phyloP scores from a whole-genome alignment of 2,113 vertebrate genomes.

The Manacus vitellinus region DNA sequence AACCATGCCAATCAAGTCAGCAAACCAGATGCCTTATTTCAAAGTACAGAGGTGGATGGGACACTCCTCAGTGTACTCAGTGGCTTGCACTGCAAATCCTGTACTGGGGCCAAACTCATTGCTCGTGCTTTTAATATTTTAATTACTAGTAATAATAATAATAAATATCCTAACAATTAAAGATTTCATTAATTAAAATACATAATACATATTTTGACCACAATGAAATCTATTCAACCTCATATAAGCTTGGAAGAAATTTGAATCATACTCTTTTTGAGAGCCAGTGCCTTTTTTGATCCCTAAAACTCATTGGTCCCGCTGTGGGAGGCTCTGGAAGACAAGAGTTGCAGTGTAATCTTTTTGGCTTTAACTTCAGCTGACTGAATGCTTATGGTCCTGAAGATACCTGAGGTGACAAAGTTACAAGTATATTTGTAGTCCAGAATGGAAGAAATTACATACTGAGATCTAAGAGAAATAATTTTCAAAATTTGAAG shows the following conservation, averaged over 20 bases:
- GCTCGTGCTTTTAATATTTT: neutral
- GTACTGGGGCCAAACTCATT: rapidly evolving
- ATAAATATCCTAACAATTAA: neutral
- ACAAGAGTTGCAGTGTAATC: neutral
- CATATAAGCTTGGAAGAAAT: neutral
- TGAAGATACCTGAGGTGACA: neutral
- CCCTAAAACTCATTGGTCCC: neutral
- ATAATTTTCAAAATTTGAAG: neutral
- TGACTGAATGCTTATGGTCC: neutral
- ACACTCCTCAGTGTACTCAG: neutral
- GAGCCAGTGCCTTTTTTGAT: neutral
- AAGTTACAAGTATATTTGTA: neutral
- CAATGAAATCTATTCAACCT: neutral
- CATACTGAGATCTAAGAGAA: neutral
- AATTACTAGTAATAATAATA: neutral
- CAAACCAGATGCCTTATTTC: neutral
- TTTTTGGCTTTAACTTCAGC: neutral
- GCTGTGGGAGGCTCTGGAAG: neutral
- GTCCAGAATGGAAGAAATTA: neutral
- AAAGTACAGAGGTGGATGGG: neutral
- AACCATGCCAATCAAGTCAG: rapidly evolving
- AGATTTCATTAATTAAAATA: neutral
- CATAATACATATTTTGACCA: neutral
- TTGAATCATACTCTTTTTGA: neutral
- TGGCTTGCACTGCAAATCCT: neutral